These are phyloP conservation scores for Nerophis lumbriciformis DNA, from an alignment of 2,113 vertebrate genomes.

Conservation along the genomic window DNA sequence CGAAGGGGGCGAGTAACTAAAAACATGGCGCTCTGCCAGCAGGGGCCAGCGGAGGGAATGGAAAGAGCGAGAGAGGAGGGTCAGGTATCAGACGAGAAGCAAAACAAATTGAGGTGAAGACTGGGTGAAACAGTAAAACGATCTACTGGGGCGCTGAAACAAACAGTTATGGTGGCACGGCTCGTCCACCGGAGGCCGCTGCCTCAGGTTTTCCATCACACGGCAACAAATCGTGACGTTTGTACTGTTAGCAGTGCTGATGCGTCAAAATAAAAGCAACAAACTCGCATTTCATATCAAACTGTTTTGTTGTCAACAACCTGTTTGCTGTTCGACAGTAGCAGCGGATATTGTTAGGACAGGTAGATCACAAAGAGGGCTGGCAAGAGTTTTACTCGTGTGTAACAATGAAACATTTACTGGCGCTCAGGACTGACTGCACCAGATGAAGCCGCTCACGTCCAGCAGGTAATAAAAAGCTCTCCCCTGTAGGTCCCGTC, in stretches of 20 bases:
- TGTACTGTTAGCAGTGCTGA: no score
- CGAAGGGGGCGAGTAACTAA: conserved; percentile 46
- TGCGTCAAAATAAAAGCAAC: no score
- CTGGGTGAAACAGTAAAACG: conserved; percentile 53
- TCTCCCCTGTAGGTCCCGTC: conserved; percentile 29
- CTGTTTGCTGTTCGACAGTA: conserved; percentile 17
- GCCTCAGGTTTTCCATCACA: not conserved
- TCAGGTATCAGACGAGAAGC: conserved; percentile 51
- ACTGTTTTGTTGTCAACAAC: not conserved
- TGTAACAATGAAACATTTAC: not conserved
- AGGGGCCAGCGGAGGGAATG: conserved; percentile 53
- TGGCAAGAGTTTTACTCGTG: not conserved
- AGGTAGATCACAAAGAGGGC: no score
- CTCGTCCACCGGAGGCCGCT: conserved; percentile 11
- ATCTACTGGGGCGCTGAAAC: conserved; percentile 2
- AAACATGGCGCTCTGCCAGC: conserved; percentile 48
- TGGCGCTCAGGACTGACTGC: not conserved
- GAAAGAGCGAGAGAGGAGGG: conserved; percentile 19
- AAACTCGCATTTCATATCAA: not conserved
- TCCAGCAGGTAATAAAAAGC: conserved; percentile 17
- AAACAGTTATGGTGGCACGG: not conserved
- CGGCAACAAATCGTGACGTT: no score
- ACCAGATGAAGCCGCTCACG: conserved; percentile 6
- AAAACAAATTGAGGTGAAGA: conserved; percentile 51
- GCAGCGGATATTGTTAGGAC: conserved; percentile 7